Percentiles rank a stretch among this genome's conserved stretches.
phyloP scores from a whole-genome alignment of 2,113 vertebrate genomes.

The Notiomystis cincta region DNA sequence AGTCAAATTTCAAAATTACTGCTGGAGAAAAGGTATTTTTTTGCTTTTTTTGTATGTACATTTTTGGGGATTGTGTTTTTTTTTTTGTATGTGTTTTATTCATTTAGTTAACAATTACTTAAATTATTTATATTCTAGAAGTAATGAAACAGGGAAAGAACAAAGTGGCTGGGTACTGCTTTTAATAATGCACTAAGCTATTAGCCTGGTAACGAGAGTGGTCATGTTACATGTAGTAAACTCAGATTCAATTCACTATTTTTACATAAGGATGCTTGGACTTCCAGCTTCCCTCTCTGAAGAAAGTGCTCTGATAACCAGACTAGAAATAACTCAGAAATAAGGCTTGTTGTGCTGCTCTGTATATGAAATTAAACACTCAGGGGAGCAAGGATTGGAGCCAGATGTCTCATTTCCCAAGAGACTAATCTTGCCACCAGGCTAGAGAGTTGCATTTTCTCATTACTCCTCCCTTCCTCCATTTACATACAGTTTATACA shows the following conservation, averaged over 20 bases:
- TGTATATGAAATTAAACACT: slow-evolving; percentile 33
- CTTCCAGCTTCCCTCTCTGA: neutral
- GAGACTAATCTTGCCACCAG: slow-evolving; percentile 26
- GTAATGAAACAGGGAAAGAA: neutral
- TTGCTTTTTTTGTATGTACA: neutral
- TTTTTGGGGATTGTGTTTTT: no score
- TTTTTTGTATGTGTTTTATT: neutral
- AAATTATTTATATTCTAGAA: neutral
- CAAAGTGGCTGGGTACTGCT: neutral
- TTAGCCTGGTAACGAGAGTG: neutral
- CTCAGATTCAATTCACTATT: neutral
- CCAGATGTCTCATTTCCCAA: slow-evolving; percentile 49
- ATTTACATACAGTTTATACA: slow-evolving; percentile 15
- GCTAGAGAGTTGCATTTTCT: slow-evolving; percentile 13
- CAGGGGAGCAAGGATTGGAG: neutral
- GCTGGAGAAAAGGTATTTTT: neutral
- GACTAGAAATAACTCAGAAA: neutral
- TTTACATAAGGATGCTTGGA: neutral
- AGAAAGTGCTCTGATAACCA: neutral
- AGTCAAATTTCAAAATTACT: neutral
- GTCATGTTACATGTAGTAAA: neutral
- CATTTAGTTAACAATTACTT: neutral
- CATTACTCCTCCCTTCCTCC: slow-evolving; percentile 9
- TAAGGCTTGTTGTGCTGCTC: neutral
- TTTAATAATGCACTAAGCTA: neutral